A percentile compares a stretch with the other conserved stretches of the same genome.
phyloP scores from a whole-genome alignment of 2,113 vertebrate genomes.

The Carassius carassius region DNA sequence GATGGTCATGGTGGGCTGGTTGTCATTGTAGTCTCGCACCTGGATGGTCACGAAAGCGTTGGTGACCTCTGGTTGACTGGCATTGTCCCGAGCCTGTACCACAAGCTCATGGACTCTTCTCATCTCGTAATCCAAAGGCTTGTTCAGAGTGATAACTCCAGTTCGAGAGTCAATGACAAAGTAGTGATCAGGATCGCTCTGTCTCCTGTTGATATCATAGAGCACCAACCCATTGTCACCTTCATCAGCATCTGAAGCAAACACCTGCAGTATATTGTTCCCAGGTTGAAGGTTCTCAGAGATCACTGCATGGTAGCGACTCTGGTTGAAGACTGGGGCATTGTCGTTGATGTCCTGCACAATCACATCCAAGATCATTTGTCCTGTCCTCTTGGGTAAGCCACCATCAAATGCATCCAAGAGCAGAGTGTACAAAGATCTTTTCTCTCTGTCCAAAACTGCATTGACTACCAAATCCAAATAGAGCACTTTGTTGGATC shows the following conservation, averaged over 20 bases:
- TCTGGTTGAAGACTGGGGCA: slow-evolving; percentile 86
- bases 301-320: slow-evolving; percentile 82
- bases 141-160: slow-evolving; percentile 82
- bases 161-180: slow-evolving; percentile 82
- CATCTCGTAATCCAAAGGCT: slow-evolving; percentile 84
- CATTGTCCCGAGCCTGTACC: slow-evolving; percentile 83
- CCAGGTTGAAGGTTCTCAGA: slow-evolving; percentile 83
- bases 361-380: slow-evolving; percentile 79
- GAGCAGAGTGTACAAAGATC: slow-evolving; percentile 75
- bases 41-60: slow-evolving; percentile 86
- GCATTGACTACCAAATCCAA: slow-evolving; percentile 80
- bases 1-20: slow-evolving; percentile 90
- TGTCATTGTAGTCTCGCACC: slow-evolving; percentile 87
- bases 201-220: slow-evolving; percentile 86
- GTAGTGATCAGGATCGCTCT: slow-evolving; percentile 83
- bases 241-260: slow-evolving; percentile 82
- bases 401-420: slow-evolving; percentile 87
- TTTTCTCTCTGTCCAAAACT: slow-evolving; percentile 81
- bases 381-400: slow-evolving; percentile 77
- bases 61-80: slow-evolving; percentile 83
- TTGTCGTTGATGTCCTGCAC: slow-evolving; percentile 87
- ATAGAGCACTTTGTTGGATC: slow-evolving; percentile 75
- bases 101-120: slow-evolving; percentile 85
- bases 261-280: slow-evolving; percentile 83
- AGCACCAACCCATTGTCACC: slow-evolving; percentile 82